These are phyloP conservation scores for Drosophila testacea DNA, from an alignment of 2,888 invertebrate genomes.

Conservation along the genomic window DNA sequence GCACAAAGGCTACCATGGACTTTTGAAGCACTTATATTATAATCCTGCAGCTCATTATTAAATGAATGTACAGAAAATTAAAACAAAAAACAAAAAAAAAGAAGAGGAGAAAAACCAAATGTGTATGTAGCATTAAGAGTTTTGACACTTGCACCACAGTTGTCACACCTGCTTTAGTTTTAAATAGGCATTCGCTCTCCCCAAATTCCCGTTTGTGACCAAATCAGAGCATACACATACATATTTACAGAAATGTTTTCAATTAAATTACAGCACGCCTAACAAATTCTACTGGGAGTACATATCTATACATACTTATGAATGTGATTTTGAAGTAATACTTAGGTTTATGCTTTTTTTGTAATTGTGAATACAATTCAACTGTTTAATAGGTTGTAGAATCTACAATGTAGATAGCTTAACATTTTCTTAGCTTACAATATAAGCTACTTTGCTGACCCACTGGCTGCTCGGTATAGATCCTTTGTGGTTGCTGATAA, in stretches of 20 bases:
- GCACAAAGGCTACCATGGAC: conserved; percentile 21
- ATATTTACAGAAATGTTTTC: conserved; percentile 59
- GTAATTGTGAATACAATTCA: too few species aligned
- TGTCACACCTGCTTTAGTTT: conserved; percentile 28
- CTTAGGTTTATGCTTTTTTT: too few species aligned
- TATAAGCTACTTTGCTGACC: conserved; percentile 48
- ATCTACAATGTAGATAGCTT: background rate
- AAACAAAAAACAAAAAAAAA: conserved; percentile 15
- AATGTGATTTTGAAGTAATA: too few species aligned
- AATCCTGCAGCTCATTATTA: conserved; percentile 68
- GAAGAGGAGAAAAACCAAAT: conserved; percentile 1
- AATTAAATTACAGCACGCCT: conserved; percentile 53
- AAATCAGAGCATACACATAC: conserved; percentile 50
- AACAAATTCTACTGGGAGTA: conserved; percentile 19
- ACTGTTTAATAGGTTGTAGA: background rate
- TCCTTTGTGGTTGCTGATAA: conserved; percentile 36
- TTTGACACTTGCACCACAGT: conserved; percentile 37
- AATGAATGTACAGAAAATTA: conserved; percentile 63
- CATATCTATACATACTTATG: background rate
- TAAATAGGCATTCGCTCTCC: conserved; percentile 40
- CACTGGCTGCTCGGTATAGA: conserved; percentile 55
- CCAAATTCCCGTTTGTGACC: conserved; percentile 2
- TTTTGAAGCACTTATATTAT: conserved; percentile 52
- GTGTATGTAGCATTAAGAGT: conserved; percentile 30
- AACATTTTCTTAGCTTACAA: conserved; percentile 35